Base-by-base conservation (phyloP, 2,113 vertebrate genomes). In the Callospermophilus lateralis region DNA sequence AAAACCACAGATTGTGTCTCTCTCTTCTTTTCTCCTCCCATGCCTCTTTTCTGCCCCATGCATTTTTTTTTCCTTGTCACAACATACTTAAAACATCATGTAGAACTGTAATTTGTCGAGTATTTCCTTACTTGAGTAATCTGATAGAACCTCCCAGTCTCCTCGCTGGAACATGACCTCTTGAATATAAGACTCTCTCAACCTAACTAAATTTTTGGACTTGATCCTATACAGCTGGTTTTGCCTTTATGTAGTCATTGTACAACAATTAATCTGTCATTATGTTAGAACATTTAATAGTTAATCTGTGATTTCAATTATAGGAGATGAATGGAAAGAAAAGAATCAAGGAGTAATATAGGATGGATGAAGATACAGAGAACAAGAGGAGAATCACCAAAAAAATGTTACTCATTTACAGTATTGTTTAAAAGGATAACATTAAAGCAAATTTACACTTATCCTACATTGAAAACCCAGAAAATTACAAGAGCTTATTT, bases 401-500 rank as follows among this genome's bases (percentile, higher is more conserved):
- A 42, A 42, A 78, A 53, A 30, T 63, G 5, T 61, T 80, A 95
- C 19, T 85, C 37, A 72, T 24, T 11, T 34, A 93, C 89, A 22
- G 9, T 61, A 70, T 61, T 45, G 24, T 80, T 86, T 94, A 45
- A 86, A 84, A 76, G 10, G 4, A 80, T 87, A 94, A 93, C 11
- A 37, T 83, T 55, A 92, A 68, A 96, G 34, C 22, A 84, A 84
- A 77, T 89, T 48, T 94, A 48, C 80, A n/a, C 4, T 65, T n/a
- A 17, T 51, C 42, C 89, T 84, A 93, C 1, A 84, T 73, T 95
- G 94, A 87, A 91, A 48, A 73, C 11, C 39, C 1, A 91, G 26
- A 22, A 93, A 72, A 70, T 93, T 61, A 20, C n/a, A 88, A 65
- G 58, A 83, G 53, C 20, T 96, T 77, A 84, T 79, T 87, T 84